Evolutionary conservation across 2,113 vertebrate genomes (phyloP).

Genomic region (Megalops atlanticus): DNA sequence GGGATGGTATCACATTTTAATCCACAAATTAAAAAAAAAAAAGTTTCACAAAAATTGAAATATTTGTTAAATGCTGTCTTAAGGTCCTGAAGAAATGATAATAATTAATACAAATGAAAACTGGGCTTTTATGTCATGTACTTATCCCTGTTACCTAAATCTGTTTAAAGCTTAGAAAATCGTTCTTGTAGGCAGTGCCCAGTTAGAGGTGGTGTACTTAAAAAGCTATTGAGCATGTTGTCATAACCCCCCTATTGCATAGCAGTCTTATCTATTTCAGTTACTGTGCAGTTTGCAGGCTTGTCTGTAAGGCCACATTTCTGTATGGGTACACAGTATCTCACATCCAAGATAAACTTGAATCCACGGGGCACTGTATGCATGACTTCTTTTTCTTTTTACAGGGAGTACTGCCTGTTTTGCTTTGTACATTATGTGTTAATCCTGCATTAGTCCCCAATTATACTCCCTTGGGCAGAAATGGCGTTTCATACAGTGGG

Average conservation of each 20-base stretch:
- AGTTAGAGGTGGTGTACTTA: neutral
- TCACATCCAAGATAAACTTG: neutral
- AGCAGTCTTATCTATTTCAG: neutral
- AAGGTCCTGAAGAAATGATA: neutral
- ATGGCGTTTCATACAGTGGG: slow-evolving; percentile 8
- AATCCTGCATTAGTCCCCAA: slow-evolving; percentile 65
- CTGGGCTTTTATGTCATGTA: neutral
- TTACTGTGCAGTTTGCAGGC: neutral
- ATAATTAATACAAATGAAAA: neutral
- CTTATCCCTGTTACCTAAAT: neutral
- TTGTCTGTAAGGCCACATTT: too few relatives aligned
- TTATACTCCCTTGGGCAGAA: slow-evolving; percentile 68
- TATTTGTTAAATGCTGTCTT: too few relatives aligned
- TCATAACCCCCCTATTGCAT: neutral
- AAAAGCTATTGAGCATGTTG: neutral
- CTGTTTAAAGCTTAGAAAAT: neutral
- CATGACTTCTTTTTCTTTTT: neutral
- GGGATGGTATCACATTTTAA: too few relatives aligned
- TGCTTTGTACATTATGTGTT: neutral
- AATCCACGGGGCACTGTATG: neutral
- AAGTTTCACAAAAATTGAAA: too few relatives aligned
- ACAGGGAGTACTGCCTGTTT: neutral
- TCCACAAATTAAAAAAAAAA: too few relatives aligned
- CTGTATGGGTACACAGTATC: neutral
- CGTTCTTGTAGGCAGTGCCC: neutral